Evolutionary conservation across 2,113 vertebrate species (phyloP).

Genomic region (Elaphurus davidianus): DNA sequence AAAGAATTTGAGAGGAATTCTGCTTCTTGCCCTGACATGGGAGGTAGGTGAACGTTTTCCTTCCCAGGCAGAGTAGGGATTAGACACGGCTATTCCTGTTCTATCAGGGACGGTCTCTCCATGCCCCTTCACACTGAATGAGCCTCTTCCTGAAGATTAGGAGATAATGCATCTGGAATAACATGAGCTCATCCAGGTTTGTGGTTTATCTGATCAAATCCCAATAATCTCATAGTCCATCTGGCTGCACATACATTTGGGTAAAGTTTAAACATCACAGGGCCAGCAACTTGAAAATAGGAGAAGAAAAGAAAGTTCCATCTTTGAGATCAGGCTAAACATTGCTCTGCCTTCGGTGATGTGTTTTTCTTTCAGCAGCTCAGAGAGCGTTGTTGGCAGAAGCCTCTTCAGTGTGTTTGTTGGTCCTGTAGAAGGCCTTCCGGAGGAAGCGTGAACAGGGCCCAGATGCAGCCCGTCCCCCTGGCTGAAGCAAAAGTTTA

Average conservation of each 20-base stretch:
- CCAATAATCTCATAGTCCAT: constrained; percentile 73
- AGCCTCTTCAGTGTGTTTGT: constrained; percentile 73
- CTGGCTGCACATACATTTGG: constrained; percentile 67
- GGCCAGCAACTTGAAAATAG: constrained; percentile 70
- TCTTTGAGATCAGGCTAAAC: constrained; percentile 63
- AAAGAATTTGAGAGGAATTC: constrained; percentile 42
- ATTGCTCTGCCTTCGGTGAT: constrained; percentile 67
- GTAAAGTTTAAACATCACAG: constrained; percentile 57
- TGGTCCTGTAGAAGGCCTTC: constrained; percentile 52
- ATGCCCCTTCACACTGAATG: constrained; percentile 39
- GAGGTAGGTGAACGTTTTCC: constrained; percentile 13
- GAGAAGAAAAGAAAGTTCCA: constrained; percentile 63
- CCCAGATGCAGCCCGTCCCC: not conserved
- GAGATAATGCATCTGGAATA: constrained; percentile 82
- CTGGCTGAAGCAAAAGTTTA: not conserved
- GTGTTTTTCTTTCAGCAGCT: constrained; percentile 76
- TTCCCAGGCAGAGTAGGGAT: constrained; percentile 16
- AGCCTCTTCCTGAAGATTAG: constrained; percentile 77
- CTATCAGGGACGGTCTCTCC: constrained; percentile 58
- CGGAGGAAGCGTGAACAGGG: constrained; percentile 34
- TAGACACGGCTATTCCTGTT: constrained; percentile 45
- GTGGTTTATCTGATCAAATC: constrained; percentile 80
- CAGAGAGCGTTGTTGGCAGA: constrained; percentile 61
- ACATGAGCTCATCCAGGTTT: constrained; percentile 80
- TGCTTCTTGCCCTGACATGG: constrained; percentile 16